These are phyloP conservation scores for Halcyon senegalensis DNA, from an alignment of 2,113 vertebrate species.

Conservation along the genomic window DNA sequence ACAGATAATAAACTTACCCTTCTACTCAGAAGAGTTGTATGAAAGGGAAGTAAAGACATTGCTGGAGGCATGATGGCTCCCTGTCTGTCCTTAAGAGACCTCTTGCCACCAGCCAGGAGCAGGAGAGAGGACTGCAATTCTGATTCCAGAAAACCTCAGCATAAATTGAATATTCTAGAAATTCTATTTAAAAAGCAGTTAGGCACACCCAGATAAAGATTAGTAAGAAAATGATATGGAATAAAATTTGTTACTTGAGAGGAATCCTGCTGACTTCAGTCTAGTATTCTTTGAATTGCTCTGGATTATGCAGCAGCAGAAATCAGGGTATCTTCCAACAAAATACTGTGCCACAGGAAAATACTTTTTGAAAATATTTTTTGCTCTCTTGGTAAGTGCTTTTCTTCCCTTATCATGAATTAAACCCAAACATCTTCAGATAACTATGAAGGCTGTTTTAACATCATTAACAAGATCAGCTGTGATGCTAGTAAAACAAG, in stretches of 20 bases:
- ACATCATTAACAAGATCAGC: background rate
- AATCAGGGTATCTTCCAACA: background rate
- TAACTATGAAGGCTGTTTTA: background rate
- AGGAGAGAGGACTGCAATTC: background rate
- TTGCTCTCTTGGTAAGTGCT: background rate
- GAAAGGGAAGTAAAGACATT: background rate
- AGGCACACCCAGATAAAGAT: background rate
- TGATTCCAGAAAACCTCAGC: background rate
- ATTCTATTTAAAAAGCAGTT: background rate
- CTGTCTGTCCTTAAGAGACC: background rate
- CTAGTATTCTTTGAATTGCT: background rate
- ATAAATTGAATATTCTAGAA: background rate
- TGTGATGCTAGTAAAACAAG: background rate
- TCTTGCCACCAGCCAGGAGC: background rate
- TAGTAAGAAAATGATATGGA: background rate
- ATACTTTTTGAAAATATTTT: background rate
- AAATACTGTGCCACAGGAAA: background rate
- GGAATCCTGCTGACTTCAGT: background rate
- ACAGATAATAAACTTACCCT: background rate
- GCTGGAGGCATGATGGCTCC: background rate
- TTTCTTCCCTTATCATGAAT: background rate
- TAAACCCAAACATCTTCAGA: background rate
- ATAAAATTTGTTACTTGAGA: background rate
- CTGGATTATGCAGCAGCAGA: background rate
- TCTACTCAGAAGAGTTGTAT: background rate